These are phyloP conservation scores for Micromesistius poutassou DNA, from an alignment of 2,797 vertebrate species.

Conservation along the genomic window DNA sequence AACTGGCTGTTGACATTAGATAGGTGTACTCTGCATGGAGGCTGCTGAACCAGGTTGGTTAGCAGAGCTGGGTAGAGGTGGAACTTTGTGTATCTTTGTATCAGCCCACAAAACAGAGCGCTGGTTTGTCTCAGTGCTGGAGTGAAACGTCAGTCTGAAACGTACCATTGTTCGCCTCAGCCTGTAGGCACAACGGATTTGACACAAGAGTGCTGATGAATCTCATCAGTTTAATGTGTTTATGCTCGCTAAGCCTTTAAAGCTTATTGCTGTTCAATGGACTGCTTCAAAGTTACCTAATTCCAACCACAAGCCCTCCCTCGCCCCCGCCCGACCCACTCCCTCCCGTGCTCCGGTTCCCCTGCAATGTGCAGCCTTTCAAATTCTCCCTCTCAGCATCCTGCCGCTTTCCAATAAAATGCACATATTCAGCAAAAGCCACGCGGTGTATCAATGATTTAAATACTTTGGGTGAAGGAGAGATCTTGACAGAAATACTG, in stretches of 20 bases:
- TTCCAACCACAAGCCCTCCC: constrained; percentile 35
- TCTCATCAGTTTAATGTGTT: constrained; percentile 80
- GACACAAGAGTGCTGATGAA: constrained; percentile 79
- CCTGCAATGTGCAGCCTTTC: constrained; percentile 45
- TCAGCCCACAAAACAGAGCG: constrained; percentile 26
- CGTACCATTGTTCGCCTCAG: constrained; percentile 55
- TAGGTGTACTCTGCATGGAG: not conserved
- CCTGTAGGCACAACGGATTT: constrained; percentile 72
- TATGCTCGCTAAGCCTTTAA: constrained; percentile 75
- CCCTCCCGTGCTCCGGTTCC: constrained; percentile 44
- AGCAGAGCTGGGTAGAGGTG: constrained; percentile 14
- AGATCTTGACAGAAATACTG: constrained; percentile 63
- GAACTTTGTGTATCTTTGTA: not conserved
- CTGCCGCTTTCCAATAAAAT: constrained; percentile 39
- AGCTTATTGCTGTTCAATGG: constrained; percentile 79
- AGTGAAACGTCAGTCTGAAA: constrained; percentile 30
- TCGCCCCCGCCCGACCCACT: not conserved
- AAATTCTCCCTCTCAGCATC: constrained; percentile 26
- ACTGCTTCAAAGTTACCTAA: constrained; percentile 77
- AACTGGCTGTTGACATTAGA: not conserved
- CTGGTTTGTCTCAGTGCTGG: constrained; percentile 25
- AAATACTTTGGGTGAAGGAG: constrained; percentile 56
- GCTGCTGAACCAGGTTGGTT: constrained; percentile 21
- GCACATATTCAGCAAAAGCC: constrained; percentile 49
- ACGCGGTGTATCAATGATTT: constrained; percentile 64